Evolutionary conservation across 2,113 vertebrate species (phyloP), one percentile per base, ranked within the genome.

Genomic region (Mustela lutreola): DNA sequence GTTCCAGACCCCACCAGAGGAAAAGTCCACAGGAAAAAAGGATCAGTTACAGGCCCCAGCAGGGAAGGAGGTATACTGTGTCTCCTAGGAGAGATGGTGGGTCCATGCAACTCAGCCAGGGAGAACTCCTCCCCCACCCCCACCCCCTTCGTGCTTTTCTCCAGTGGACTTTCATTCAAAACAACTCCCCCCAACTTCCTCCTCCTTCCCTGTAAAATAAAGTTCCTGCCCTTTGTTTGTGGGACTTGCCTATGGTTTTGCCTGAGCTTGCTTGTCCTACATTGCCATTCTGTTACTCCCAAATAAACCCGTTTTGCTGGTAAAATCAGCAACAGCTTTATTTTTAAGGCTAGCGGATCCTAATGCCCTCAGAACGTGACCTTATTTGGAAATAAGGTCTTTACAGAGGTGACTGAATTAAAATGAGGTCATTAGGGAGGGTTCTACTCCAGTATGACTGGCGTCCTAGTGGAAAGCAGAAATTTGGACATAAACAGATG

Each of bases 331-430:
- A 1, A 36, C 18, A 70, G 16, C 67, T 36, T 70, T 70, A 70
- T 70, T 70, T 70, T 36, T 70, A 70, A 70, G 67, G 67, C 4
- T n/a, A n/a, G 10, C 67, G 36, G 16, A 70, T 70, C 67, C 63
- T 86, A 81, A 56, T 45, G 36, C 6, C 28, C 26, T 87, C n/a
- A 82, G 83, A 84, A 67, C 28, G 7, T 50, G 14, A 89, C 78
- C 65, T n/a, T 65, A 11, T 73, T 92, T 92, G 91, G 31, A 97
- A 85, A 73, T 11, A 48, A 28, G 26, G 18, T 91, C n/a, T 60
- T 88, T 78, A 83, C 36, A 45, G 45, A 95, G 36, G 28, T 39
- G 73, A 67, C 42, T 62, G 42, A 36, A 21, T 92, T 80, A 89
- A 63, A 94, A n/a, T 11, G 11, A 95, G 50, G 50, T 4, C 53